A percentile compares a stretch with the other conserved stretches of the same genome.
Conservation (phyloP, 2,797 vertebrate genomes). For the Steatocranus sp. region DNA sequence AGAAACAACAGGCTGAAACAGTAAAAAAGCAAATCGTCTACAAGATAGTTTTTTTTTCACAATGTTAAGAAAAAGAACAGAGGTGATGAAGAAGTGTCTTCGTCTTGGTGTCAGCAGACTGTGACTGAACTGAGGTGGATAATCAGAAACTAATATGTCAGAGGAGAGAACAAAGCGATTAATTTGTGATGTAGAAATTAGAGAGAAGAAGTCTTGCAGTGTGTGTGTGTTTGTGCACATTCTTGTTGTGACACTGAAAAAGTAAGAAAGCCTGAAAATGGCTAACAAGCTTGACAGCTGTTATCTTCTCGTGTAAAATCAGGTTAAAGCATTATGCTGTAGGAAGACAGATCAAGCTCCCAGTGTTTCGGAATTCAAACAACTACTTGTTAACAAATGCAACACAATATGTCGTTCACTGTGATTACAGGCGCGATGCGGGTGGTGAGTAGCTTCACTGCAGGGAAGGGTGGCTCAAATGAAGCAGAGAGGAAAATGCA, state of each 20-base stretch:
- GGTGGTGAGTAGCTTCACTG: background rate
- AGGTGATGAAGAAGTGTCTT: background rate
- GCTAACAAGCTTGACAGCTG: constrained; percentile 1
- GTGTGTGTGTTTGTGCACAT: background rate
- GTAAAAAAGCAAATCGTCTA: background rate
- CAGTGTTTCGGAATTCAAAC: background rate
- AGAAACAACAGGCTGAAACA: background rate
- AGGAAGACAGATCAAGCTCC: constrained; percentile 5
- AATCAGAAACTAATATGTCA: constrained; percentile 20
- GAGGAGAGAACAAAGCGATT: background rate
- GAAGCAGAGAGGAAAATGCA: background rate
- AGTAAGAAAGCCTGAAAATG: constrained; percentile 8
- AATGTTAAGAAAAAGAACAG: background rate
- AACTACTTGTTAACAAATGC: constrained; percentile 13
- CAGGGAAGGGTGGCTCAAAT: background rate
- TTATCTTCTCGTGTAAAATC: constrained; percentile 12
- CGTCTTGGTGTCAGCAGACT: background rate
- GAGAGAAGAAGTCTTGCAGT: background rate
- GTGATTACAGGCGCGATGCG: constrained; percentile 9
- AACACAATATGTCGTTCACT: background rate
- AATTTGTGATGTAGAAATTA: background rate
- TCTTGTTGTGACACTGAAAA: background rate
- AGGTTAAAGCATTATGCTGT: constrained; percentile 21
- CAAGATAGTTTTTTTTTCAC: background rate
- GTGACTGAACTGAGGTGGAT: background rate